A percentile compares a stretch with the other conserved stretches of the same genome.
phyloP scores from a whole-genome alignment of 2,797 vertebrate species.

The Molothrus ater region DNA sequence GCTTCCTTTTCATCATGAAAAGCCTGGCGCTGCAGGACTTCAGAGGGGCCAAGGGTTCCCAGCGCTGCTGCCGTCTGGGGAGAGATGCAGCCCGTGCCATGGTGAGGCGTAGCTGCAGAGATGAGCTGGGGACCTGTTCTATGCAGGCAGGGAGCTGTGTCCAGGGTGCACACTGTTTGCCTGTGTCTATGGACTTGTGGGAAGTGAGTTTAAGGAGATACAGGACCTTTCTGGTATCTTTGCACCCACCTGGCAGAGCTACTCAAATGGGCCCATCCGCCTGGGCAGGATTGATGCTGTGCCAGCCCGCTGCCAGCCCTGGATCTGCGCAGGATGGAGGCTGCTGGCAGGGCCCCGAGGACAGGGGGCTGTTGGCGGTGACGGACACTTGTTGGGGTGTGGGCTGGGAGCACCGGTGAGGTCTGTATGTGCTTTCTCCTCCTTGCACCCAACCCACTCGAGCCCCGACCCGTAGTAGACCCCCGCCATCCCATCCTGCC shows the following conservation, averaged over 20 bases:
- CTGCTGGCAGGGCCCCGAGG: not conserved
- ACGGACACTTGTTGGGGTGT: not conserved
- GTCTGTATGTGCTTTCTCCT: slow-evolving; percentile 13
- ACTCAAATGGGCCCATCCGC: fast-evolving
- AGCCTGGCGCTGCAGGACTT: not conserved
- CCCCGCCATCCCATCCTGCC: not conserved
- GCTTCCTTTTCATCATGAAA: slow-evolving; percentile 13
- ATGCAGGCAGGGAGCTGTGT: not conserved
- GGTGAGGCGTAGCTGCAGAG: not conserved
- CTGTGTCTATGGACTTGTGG: not conserved
- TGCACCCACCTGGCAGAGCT: not conserved
- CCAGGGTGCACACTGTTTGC: not conserved
- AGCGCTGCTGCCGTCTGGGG: fast-evolving
- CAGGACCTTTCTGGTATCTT: not conserved
- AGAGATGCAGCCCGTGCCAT: fast-evolving
- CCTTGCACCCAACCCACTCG: slow-evolving; percentile 10
- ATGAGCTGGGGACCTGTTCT: not conserved
- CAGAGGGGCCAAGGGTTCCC: not conserved
- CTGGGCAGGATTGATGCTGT: not conserved
- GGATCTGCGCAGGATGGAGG: fast-evolving
- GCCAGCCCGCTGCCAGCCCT: fast-evolving
- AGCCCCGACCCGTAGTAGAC: not conserved
- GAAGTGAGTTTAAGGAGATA: not conserved
- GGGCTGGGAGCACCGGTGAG: not conserved
- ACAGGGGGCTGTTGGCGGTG: not conserved